Evolutionary conservation across 2,113 vertebrate genomes (phyloP).

Genomic region (Pollachius pollachius): DNA sequence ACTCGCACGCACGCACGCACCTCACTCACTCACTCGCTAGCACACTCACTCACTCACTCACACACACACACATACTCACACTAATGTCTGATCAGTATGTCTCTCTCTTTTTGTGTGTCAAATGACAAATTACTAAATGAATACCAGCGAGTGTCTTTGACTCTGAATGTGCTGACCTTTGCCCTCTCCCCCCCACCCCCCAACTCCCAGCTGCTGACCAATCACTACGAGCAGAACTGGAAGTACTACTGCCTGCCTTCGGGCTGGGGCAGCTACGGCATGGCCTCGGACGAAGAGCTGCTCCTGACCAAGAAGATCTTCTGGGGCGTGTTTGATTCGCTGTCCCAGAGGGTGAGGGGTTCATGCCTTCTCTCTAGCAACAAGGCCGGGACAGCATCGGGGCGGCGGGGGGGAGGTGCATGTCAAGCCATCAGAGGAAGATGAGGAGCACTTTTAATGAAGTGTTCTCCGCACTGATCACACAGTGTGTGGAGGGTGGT

Average conservation of each 20-base stretch:
- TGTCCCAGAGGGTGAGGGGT: conserved; percentile 88
- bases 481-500: neutral
- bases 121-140: too few species aligned
- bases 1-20: neutral
- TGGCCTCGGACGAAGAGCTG: conserved; percentile 91
- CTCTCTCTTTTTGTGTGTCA: too few species aligned
- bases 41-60: neutral
- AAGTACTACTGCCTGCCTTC: conserved; percentile 97
- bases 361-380: neutral
- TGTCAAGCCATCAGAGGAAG: neutral
- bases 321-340: conserved; percentile 97
- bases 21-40: too few species aligned
- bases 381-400: neutral
- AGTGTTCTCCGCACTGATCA: neutral
- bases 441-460: neutral
- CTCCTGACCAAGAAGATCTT: conserved; percentile 98
- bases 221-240: conserved; percentile 98
- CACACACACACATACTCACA: conserved; percentile 1
- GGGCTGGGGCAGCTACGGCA: conserved; percentile 90
- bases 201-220: conserved; percentile 84
- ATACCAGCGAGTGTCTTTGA: neutral
- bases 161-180: conserved; percentile 10
- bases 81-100: neutral
- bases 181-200: conserved; percentile 8
- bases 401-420: neutral